Evolutionary conservation across 2,113 vertebrate species (phyloP).

Genomic region (Megaceryle maxima): DNA sequence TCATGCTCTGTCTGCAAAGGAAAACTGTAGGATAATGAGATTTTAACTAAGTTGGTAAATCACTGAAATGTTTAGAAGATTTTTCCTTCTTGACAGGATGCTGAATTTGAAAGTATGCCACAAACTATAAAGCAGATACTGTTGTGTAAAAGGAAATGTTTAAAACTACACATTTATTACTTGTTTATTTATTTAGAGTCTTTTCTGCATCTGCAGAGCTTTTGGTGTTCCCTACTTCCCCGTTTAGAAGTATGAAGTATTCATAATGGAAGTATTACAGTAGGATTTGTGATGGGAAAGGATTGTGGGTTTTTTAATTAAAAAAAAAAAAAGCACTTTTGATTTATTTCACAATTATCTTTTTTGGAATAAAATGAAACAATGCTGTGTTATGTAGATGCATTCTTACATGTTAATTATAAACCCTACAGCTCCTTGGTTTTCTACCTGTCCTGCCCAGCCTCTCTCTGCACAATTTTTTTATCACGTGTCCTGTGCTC

Average conservation of each 20-base stretch:
- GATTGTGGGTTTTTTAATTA: neutral
- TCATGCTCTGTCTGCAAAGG: neutral
- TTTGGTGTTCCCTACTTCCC: neutral
- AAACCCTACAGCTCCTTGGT: neutral
- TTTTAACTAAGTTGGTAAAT: conserved; percentile 6
- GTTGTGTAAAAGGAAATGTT: neutral
- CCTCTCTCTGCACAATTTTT: neutral
- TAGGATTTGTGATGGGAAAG: neutral
- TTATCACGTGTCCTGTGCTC: neutral
- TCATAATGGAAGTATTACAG: neutral
- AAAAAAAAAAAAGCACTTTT: neutral
- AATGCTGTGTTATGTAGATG: neutral
- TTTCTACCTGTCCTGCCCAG: neutral
- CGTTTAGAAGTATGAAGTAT: neutral
- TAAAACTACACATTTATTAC: neutral
- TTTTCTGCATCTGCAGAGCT: neutral
- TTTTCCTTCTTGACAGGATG: neutral
- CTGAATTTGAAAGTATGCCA: neutral
- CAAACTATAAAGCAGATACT: neutral
- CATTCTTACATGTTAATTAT: conserved; percentile 4
- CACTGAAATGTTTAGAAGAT: neutral
- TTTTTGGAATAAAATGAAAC: neutral
- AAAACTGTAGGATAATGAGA: conserved; percentile 13
- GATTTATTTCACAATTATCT: neutral
- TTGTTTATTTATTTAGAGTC: neutral